phyloP scores from a whole-genome alignment of 2,888 invertebrate species.

The Yponomeuta sedellus region DNA sequence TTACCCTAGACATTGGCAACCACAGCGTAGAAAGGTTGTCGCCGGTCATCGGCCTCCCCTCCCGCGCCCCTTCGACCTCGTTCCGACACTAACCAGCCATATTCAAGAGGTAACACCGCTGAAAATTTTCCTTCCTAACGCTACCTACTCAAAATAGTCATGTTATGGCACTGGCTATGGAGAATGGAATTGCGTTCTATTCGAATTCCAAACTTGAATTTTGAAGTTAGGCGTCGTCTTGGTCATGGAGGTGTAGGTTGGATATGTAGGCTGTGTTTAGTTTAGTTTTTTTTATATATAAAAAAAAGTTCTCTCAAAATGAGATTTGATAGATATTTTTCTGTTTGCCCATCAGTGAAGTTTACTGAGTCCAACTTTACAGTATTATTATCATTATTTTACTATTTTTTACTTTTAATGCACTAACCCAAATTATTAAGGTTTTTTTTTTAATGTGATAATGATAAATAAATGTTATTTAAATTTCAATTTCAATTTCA shows the following conservation, averaged over 20 bases:
- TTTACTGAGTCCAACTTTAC: no score
- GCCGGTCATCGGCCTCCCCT: constrained; percentile 64
- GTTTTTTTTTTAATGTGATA: no score
- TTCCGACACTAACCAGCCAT: constrained; percentile 45
- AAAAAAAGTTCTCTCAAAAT: no score
- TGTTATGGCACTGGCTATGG: constrained; percentile 31
- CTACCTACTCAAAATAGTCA: constrained; percentile 35
- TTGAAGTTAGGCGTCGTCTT: constrained; percentile 15
- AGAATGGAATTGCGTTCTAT: constrained; percentile 18
- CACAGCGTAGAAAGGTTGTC: constrained; percentile 55
- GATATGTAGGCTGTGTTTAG: neutral
- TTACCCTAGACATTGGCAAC: constrained; percentile 68
- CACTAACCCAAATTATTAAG: no score
- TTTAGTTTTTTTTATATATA: no score
- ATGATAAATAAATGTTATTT: no score
- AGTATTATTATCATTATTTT: no score
- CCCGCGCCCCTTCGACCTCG: constrained; percentile 57
- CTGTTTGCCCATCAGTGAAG: no score
- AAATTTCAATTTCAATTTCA: no score
- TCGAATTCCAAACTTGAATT: constrained; percentile 18
- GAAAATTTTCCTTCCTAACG: constrained; percentile 17
- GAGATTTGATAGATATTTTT: no score
- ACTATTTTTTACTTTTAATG: no score
- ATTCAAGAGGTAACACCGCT: constrained; percentile 38
- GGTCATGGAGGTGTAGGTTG: neutral